Evolutionary conservation across 2,113 vertebrate genomes (phyloP).

Genomic region (Barnardius zonarius): DNA sequence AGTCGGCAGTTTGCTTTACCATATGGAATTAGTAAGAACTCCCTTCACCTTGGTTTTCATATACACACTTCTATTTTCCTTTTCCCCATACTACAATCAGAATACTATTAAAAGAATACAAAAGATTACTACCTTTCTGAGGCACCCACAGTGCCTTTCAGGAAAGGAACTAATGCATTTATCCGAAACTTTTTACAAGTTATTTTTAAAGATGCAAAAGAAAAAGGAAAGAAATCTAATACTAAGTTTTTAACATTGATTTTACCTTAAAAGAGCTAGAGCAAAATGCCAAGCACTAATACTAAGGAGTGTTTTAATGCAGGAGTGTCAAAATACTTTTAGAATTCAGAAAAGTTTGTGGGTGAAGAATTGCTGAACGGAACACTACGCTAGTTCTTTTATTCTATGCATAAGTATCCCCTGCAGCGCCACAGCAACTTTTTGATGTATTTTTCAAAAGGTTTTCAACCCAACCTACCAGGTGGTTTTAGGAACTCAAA

Average conservation of each 20-base stretch:
- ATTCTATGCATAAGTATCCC: conserved; percentile 15
- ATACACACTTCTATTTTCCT: not conserved
- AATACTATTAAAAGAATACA: not conserved
- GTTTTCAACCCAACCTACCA: conserved; percentile 51
- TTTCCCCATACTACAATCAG: not conserved
- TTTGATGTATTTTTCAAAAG: conserved; percentile 69
- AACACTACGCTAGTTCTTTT: conserved; percentile 42
- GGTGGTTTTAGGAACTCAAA: conserved; percentile 45
- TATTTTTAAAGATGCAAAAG: conserved; percentile 21
- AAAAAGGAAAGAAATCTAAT: not conserved
- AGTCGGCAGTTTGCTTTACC: not conserved
- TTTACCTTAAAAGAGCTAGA: not conserved
- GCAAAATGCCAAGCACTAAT: not conserved
- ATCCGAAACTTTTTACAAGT: not conserved
- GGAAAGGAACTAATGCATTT: not conserved
- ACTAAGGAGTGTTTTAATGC: not conserved
- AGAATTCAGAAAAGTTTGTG: conserved; percentile 16
- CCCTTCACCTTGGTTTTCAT: not conserved
- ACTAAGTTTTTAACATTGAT: not conserved
- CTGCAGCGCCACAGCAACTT: conserved; percentile 31
- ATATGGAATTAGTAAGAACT: not conserved
- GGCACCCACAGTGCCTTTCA: not conserved
- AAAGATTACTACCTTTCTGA: conserved; percentile 3
- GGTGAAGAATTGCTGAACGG: conserved; percentile 25
- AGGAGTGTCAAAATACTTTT: conserved; percentile 21